phyloP scores from a whole-genome alignment of 2,797 vertebrate species.

The Fundulus diaphanus region DNA sequence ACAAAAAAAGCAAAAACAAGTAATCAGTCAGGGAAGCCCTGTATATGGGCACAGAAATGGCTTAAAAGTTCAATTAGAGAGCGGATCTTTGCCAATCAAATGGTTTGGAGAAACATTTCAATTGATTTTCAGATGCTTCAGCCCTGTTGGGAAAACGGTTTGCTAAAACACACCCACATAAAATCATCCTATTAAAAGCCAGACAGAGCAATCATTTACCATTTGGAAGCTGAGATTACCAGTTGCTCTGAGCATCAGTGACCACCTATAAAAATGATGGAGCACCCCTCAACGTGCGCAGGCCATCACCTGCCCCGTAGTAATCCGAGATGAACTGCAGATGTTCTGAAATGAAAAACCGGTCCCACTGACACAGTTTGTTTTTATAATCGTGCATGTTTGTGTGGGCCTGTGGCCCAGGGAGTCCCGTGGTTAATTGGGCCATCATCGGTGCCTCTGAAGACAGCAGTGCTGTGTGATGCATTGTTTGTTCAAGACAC shows the following conservation, averaged over 20 bases:
- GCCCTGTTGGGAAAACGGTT: background rate
- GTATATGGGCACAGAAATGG: too few species aligned
- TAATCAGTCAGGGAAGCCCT: too few species aligned
- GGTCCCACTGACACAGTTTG: background rate
- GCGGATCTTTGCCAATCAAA: too few species aligned
- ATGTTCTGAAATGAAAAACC: slow-evolving; percentile 24
- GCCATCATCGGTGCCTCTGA: slow-evolving; percentile 37
- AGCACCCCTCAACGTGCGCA: background rate
- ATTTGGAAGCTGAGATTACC: background rate
- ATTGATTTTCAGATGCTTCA: background rate
- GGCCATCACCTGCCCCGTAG: slow-evolving; percentile 15
- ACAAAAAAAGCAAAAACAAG: background rate
- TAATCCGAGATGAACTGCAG: slow-evolving; percentile 7
- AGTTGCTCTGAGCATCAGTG: background rate
- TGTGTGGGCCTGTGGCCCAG: slow-evolving; percentile 26
- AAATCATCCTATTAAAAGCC: background rate
- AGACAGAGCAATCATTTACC: slow-evolving; percentile 8
- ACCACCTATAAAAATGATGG: slow-evolving; percentile 4
- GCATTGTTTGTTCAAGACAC: slow-evolving; percentile 9
- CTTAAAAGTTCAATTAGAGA: too few species aligned
- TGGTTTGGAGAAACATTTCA: background rate
- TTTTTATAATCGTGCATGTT: slow-evolving; percentile 22
- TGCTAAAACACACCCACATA: background rate
- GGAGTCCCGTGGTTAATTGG: slow-evolving; percentile 52
- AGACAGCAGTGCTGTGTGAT: slow-evolving; percentile 12